Evolutionary conservation across 1,140 invertebrate species (phyloP).

Genomic region (Dendroctonus ponderosae): DNA sequence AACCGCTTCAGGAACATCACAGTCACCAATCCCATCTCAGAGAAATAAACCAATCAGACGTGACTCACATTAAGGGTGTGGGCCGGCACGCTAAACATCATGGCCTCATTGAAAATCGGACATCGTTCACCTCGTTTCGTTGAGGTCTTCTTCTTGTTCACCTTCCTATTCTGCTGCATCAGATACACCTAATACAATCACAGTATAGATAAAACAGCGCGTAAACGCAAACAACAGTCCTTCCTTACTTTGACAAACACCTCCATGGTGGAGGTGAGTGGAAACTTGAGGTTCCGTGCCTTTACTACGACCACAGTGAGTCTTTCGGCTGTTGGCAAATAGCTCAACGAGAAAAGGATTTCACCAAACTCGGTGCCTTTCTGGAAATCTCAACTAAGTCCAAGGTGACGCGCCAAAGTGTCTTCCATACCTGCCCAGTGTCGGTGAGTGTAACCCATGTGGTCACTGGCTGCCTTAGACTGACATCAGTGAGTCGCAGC

Average conservation of each 20-base stretch:
- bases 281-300: constrained; percentile 68
- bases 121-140: constrained; percentile 67
- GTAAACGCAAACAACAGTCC: neutral
- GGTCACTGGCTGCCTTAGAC: constrained; percentile 58
- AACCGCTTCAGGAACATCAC: too few species aligned
- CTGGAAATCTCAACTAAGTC: constrained; percentile 43
- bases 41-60: too few species aligned
- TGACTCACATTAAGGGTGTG: constrained; percentile 60
- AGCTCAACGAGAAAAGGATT: constrained; percentile 80
- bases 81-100: constrained; percentile 74
- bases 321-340: constrained; percentile 74
- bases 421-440: constrained; percentile 56
- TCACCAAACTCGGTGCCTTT: constrained; percentile 62
- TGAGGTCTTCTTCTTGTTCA: constrained; percentile 74
- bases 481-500: constrained; percentile 60
- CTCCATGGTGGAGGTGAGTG: constrained; percentile 50
- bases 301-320: constrained; percentile 80
- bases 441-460: constrained; percentile 66
- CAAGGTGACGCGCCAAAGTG: constrained; percentile 1
- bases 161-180: constrained; percentile 72
- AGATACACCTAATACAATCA: constrained; percentile 65
- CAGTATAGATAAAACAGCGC: constrained; percentile 5
- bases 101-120: constrained; percentile 77
- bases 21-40: too few species aligned
- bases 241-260: constrained; percentile 57